Conservation (phyloP, 1,140 invertebrate genomes). For the Caenorhabditis remanei region DNA sequence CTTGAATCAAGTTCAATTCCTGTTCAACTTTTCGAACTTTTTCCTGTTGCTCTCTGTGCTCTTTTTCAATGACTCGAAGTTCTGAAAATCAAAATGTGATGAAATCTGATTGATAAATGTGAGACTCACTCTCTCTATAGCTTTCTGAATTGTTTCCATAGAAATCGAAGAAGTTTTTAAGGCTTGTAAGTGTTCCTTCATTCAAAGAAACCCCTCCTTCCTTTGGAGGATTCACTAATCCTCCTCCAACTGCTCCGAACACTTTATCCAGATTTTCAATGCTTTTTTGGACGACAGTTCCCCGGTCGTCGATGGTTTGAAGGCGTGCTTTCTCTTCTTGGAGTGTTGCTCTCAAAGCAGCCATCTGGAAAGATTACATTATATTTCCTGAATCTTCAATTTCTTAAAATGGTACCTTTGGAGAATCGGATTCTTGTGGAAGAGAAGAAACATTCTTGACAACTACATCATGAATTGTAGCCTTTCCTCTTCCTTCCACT, state of each 20-base stretch:
- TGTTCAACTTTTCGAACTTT: constrained; percentile 55
- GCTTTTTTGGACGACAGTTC: constrained; percentile 51
- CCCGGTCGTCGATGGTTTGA: constrained; percentile 47
- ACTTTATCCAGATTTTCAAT: constrained; percentile 65
- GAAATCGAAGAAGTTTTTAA: constrained; percentile 68
- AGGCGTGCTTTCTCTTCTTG: constrained; percentile 57
- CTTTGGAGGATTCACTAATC: constrained; percentile 42
- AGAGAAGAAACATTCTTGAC: constrained; percentile 45
- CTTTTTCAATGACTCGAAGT: constrained; percentile 34
- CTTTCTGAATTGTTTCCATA: constrained; percentile 27
- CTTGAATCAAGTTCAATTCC: constrained; percentile 49
- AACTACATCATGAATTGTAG: constrained; percentile 77
- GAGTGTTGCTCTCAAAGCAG: neutral
- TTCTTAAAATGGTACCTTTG: constrained; percentile 58
- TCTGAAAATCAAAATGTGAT: constrained; percentile 48
- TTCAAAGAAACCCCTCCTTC: constrained; percentile 6
- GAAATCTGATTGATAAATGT: constrained; percentile 8
- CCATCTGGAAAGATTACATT: constrained; percentile 10
- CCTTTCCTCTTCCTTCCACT: constrained; percentile 78
- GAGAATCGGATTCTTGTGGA: constrained; percentile 63
- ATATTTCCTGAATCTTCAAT: neutral
- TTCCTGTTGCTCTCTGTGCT: constrained; percentile 46
- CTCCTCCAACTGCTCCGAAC: constrained; percentile 47
- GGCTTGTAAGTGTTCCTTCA: constrained; percentile 4
- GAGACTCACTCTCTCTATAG: constrained; percentile 54